Evolutionary conservation across 2,888 invertebrate species (phyloP), one percentile per base, ranked within the genome.

Genomic region (Lycia hirtaria): DNA sequence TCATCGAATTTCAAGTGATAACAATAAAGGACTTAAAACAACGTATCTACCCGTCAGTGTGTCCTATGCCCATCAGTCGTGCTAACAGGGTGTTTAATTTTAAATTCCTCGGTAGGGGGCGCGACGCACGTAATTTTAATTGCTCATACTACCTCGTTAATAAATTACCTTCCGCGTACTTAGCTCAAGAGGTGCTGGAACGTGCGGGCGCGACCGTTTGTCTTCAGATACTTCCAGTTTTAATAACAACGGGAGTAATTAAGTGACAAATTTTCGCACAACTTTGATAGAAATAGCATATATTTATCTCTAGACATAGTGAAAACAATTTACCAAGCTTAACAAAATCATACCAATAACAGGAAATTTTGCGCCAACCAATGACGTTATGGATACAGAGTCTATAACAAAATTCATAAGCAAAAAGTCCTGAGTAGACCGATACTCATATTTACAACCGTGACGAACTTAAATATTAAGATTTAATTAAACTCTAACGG

Each of bases 41-140:
- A 10, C 17, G 17, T 22, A 1, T 22, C 14, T 17, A 10, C 6
- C 3, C 12, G 10, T 7, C 32, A 24, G 45, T 40, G 32, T 47
- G 47, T 47, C 38, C 15, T 20, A 10, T 9, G 1, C 26, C n/a
- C 49, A 56, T 45, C 45, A 43, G 41, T 37, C 20, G 14, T 32
- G 45, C 30, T 52, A 52, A 52, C 57, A 48, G 45, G 51, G 41
- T 57, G 51, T 57, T 57, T 52, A 47, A 52, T 57, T 57, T 57
- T 51, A 47, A 57, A 57, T 47, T 52, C 52, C 47, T 19, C 19
- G 26, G 28, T 22, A 30, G 5, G 12, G 33, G 9, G 30, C 28
- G 48, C 43, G 41, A 30, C 49, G 44, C 37, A 19, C 47, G 32
- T 52, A 48, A 57, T 52, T 52, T 52, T 51, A 52, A 57, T 58